Evolutionary conservation across 2,888 invertebrate genomes (phyloP).

Genomic region (Odontomyia ornata): DNA sequence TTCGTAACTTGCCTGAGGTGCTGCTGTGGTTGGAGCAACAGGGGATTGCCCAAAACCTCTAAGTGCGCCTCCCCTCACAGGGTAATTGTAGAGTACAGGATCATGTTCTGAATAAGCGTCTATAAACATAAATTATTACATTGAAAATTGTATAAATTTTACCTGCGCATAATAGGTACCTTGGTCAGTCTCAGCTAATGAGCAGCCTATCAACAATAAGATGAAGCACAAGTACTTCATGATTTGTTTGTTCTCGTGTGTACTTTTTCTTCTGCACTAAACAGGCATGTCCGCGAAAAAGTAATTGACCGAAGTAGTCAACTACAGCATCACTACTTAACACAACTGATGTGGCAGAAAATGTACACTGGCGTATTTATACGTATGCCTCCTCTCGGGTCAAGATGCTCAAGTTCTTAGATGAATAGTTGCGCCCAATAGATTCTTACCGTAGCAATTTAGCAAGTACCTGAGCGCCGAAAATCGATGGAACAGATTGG

Average conservation of each 20-base stretch:
- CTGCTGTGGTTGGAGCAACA: background rate
- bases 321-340: conserved; percentile 41
- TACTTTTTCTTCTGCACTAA: background rate
- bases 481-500: background rate
- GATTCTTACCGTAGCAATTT: conserved; percentile 17
- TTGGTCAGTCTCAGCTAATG: conserved; percentile 30
- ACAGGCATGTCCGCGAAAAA: conserved; percentile 26
- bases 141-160: no score
- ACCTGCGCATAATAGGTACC: conserved; percentile 11
- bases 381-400: conserved; percentile 35
- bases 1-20: background rate
- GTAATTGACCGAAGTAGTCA: conserved; percentile 40
- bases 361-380: conserved; percentile 43
- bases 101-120: background rate
- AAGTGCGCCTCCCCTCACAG: background rate
- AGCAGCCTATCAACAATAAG: conserved; percentile 18
- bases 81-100: conserved; percentile 8
- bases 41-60: background rate
- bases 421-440: background rate
- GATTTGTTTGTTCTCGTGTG: background rate
- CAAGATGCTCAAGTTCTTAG: conserved; percentile 18
- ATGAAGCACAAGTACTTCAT: conserved; percentile 31
- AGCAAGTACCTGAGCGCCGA: conserved; percentile 2
- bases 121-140: conserved; percentile 1
- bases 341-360: conserved; percentile 38